Conservation (phyloP, 2,113 vertebrate species). For the Raphicerus campestris region DNA sequence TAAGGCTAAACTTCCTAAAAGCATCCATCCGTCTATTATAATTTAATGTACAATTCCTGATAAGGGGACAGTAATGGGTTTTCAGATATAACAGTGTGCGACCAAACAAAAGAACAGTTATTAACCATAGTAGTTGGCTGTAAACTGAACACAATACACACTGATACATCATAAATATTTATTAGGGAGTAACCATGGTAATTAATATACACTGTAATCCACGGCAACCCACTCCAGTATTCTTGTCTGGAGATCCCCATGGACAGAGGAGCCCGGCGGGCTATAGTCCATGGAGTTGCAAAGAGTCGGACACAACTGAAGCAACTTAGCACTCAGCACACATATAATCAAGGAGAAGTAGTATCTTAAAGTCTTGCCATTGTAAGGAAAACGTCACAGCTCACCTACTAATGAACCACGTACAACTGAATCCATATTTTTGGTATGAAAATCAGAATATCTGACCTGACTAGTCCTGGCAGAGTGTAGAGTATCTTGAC, state of each 20-base stretch:
- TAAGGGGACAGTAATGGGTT: conserved; percentile 24
- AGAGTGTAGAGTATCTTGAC: neutral
- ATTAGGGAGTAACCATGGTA: conserved; percentile 55
- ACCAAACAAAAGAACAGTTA: conserved; percentile 53
- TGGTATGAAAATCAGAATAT: neutral
- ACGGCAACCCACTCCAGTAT: neutral
- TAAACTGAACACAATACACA: conserved; percentile 40
- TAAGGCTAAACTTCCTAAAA: conserved; percentile 44
- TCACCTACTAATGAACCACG: neutral
- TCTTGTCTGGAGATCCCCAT: neutral
- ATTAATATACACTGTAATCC: conserved; percentile 48
- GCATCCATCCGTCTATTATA: conserved; percentile 23
- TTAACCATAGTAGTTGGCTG: conserved; percentile 41
- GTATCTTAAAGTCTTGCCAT: neutral
- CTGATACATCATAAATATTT: conserved; percentile 58
- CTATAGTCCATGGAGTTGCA: neutral
- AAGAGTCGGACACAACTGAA: neutral
- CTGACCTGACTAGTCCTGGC: neutral
- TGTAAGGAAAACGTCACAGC: neutral
- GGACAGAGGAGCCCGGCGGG: fast-evolving
- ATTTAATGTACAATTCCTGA: conserved; percentile 51
- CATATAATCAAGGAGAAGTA: neutral
- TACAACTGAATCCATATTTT: neutral
- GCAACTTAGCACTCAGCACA: neutral
- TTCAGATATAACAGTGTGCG: neutral